phyloP scores from a whole-genome alignment of 1,140 invertebrate species.

The Apolygus lucorum region DNA sequence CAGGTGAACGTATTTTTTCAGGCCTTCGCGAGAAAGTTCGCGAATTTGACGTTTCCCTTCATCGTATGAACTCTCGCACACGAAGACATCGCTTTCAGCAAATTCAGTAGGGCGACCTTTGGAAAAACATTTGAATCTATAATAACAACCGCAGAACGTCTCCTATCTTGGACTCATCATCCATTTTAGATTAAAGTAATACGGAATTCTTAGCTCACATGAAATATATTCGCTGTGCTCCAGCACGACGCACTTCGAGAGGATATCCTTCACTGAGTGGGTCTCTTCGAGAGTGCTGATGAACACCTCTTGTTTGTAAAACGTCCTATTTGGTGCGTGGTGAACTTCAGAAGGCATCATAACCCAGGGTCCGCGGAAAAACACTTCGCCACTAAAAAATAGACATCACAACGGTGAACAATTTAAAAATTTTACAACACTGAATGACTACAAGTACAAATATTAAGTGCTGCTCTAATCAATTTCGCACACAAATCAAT shows the following conservation, averaged over 20 bases:
- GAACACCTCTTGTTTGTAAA: conserved; percentile 92
- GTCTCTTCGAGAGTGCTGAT: conserved; percentile 85
- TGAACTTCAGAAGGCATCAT: conserved; percentile 78
- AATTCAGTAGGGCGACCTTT: conserved; percentile 91
- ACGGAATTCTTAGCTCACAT: conserved; percentile 47
- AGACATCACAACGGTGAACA: no score
- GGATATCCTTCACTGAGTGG: conserved; percentile 80
- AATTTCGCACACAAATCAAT: background rate
- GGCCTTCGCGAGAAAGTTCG: conserved; percentile 59
- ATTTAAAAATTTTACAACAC: no score
- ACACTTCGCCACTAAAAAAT: conserved; percentile 66
- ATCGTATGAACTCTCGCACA: conserved; percentile 90
- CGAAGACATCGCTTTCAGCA: conserved; percentile 80
- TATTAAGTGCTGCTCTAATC: no score
- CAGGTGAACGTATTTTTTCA: conserved; percentile 76
- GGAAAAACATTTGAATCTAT: conserved; percentile 30
- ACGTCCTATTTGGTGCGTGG: conserved; percentile 62
- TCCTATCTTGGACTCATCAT: no score
- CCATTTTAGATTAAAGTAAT: background rate
- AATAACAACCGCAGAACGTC: background rate
- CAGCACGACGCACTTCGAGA: conserved; percentile 83
- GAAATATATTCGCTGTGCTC: conserved; percentile 86
- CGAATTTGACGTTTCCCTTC: conserved; percentile 72
- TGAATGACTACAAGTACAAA: no score
- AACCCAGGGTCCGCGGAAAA: conserved; percentile 89